These are phyloP conservation scores for Psilopogon haemacephalus DNA, from an alignment of 2,113 vertebrate species.

Conservation along the genomic window DNA sequence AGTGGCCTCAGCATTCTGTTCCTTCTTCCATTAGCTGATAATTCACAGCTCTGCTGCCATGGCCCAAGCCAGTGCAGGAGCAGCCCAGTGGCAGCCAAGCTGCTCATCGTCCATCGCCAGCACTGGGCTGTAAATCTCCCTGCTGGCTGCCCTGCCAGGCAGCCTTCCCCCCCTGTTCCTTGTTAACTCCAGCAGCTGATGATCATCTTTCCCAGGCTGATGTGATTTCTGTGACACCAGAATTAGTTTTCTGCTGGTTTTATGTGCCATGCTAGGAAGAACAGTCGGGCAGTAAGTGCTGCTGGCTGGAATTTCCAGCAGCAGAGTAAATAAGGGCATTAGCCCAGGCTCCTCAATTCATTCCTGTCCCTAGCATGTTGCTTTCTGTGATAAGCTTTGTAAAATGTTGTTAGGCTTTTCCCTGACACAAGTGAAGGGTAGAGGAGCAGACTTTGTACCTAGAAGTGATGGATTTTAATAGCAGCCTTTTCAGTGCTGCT, in stretches of 20 bases:
- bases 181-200: slow-evolving; percentile 19
- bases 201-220: slow-evolving; percentile 6
- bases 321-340: neutral
- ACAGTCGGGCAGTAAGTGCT: slow-evolving; percentile 8
- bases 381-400: slow-evolving; percentile 46
- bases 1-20: slow-evolving; percentile 23
- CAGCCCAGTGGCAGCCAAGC: neutral
- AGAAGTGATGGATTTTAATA: slow-evolving; percentile 61
- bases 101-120: neutral
- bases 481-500: neutral
- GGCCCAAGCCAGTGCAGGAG: neutral
- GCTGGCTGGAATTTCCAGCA: slow-evolving; percentile 5
- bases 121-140: neutral
- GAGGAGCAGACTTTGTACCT: slow-evolving; percentile 3
- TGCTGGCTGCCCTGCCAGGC: neutral
- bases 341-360: slow-evolving; percentile 1
- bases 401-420: slow-evolving; percentile 23
- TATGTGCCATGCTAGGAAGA: slow-evolving; percentile 6
- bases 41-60: neutral
- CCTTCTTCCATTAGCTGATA: slow-evolving; percentile 11
- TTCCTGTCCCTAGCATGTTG: neutral
- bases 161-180: neutral
- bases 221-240: slow-evolving; percentile 12
- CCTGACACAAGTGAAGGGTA: slow-evolving; percentile 1
- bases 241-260: slow-evolving; percentile 34